phyloP scores from a whole-genome alignment of 1,140 invertebrate genomes.

The Nymphalis io region DNA sequence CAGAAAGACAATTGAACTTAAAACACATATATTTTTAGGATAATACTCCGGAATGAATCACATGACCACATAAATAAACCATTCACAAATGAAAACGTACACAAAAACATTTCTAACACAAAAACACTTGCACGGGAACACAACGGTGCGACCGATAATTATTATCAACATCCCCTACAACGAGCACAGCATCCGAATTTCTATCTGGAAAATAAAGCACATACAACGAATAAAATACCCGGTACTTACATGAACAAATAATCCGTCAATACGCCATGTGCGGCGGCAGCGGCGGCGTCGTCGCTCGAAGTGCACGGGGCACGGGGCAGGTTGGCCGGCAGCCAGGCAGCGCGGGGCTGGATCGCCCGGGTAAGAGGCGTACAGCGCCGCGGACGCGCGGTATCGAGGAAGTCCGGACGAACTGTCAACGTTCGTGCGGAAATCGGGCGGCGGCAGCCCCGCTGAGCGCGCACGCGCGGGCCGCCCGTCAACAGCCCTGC shows the following conservation, averaged over 20 bases:
- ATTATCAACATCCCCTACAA: not conserved
- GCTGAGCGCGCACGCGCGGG: conserved; percentile 61
- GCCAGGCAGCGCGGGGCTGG: conserved; percentile 47
- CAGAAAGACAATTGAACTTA: not conserved
- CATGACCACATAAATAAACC: conserved; percentile 31
- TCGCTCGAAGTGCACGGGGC: conserved; percentile 39
- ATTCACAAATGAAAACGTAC: conserved; percentile 32
- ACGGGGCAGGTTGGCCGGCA: conserved; percentile 60
- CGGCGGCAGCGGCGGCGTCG: conserved; percentile 50
- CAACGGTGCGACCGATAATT: not conserved
- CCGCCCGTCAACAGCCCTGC: conserved; percentile 79
- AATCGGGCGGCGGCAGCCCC: conserved; percentile 67
- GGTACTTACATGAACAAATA: conserved; percentile 59
- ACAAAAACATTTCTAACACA: conserved; percentile 39
- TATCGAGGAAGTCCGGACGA: conserved; percentile 77
- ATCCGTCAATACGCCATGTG: conserved; percentile 66
- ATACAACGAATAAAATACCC: conserved; percentile 21
- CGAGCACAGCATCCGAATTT: conserved; percentile 9
- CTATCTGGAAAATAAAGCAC: conserved; percentile 18
- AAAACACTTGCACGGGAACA: conserved; percentile 28
- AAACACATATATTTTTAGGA: not conserved
- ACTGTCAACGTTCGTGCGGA: conserved; percentile 73
- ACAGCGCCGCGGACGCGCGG: conserved; percentile 78
- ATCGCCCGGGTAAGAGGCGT: conserved; percentile 49
- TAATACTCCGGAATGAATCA: not conserved